phyloP scores from a whole-genome alignment of 2,797 vertebrate species.

The Austrolebias charrua region DNA sequence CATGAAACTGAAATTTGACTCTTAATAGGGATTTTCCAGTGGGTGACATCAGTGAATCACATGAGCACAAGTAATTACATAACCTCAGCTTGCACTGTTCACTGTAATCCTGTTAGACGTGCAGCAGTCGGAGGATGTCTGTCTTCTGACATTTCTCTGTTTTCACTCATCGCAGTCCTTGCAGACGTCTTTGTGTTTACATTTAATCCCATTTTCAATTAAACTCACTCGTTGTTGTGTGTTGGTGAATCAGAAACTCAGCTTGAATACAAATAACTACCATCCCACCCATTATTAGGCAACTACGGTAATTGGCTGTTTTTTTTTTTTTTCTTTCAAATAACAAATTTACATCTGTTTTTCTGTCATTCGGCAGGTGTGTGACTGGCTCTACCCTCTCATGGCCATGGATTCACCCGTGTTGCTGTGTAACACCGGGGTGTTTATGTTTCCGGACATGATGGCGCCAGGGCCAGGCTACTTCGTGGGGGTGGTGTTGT shows the following conservation, averaged over 20 bases:
- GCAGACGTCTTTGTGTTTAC: not conserved
- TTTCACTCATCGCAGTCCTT: constrained; percentile 8
- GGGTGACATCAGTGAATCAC: constrained; percentile 52
- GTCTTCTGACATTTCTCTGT: constrained; percentile 21
- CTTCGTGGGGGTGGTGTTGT: constrained; percentile 93
- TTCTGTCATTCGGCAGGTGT: constrained; percentile 81
- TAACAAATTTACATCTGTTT: not conserved
- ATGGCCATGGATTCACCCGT: constrained; percentile 90
- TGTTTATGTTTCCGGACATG: constrained; percentile 97
- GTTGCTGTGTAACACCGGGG: constrained; percentile 89
- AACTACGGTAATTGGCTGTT: not conserved
- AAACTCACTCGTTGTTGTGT: not conserved
- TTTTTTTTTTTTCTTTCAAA: not conserved
- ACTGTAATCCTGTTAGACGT: constrained; percentile 63
- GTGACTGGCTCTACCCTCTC: constrained; percentile 95
- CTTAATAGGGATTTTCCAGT: constrained; percentile 24
- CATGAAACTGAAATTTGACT: constrained; percentile 42
- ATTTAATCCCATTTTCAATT: not conserved
- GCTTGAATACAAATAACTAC: not conserved
- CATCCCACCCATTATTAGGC: not conserved
- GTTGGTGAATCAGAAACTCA: not conserved
- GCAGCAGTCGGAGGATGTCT: constrained; percentile 38
- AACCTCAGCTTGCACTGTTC: constrained; percentile 32
- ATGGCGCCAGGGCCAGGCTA: constrained; percentile 88
- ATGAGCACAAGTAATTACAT: constrained; percentile 45